phyloP scores from a whole-genome alignment of 23 tunicate genomes.

The Phallusia fumigata region DNA sequence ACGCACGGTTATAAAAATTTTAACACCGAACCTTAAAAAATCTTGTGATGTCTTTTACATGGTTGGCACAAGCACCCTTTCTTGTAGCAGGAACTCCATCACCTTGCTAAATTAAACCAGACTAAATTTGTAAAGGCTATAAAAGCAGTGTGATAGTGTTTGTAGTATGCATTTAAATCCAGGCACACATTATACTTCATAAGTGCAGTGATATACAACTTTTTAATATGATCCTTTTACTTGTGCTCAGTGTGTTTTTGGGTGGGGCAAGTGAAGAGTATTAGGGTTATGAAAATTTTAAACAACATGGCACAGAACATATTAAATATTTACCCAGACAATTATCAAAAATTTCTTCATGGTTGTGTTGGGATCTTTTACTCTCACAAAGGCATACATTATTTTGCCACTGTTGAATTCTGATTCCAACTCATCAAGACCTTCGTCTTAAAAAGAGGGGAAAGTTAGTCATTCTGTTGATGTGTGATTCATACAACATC shows the following conservation, averaged over 20 bases:
- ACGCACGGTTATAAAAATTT: too few species aligned
- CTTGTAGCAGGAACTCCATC: slow-evolving; percentile 95
- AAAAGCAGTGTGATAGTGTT: too few species aligned
- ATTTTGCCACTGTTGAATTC: slow-evolving; percentile 91
- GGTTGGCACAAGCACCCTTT: slow-evolving; percentile 93
- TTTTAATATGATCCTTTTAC: too few species aligned
- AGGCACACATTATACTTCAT: too few species aligned
- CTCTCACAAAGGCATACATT: slow-evolving; percentile 83
- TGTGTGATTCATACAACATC: too few species aligned
- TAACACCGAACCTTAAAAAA: slow-evolving; percentile 64
- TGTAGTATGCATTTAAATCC: too few species aligned
- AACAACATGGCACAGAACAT: too few species aligned
- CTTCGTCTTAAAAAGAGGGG: slow-evolving; percentile 50
- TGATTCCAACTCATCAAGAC: slow-evolving; percentile 86
- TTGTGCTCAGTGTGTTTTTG: too few species aligned
- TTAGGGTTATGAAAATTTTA: too few species aligned
- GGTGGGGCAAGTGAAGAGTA: too few species aligned
- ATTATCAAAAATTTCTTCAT: slow-evolving; percentile 69
- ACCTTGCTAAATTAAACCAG: slow-evolving; percentile 63
- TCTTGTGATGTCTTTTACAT: slow-evolving; percentile 77
- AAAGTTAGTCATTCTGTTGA: background rate
- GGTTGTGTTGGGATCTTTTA: slow-evolving; percentile 86
- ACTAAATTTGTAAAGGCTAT: too few species aligned
- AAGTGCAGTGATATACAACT: too few species aligned
- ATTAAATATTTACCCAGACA: slow-evolving; percentile 89